These are phyloP conservation scores for Thunnus albacares DNA, from an alignment of 2,797 vertebrate species.

Conservation along the genomic window DNA sequence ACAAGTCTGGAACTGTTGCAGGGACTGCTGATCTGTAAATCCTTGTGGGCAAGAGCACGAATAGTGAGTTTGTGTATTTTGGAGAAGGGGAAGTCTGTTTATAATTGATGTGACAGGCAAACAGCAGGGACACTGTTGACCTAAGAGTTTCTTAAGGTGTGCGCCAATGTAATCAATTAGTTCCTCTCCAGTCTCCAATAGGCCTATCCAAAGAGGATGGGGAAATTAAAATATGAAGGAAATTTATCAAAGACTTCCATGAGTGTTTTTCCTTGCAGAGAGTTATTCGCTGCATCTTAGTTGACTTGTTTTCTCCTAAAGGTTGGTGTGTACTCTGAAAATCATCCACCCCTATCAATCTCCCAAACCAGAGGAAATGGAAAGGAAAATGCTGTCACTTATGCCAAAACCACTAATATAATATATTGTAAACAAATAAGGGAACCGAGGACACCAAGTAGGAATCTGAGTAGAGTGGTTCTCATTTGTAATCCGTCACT, in stretches of 20 bases:
- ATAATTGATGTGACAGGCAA: constrained; percentile 67
- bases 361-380: constrained; percentile 42
- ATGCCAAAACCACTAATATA: constrained; percentile 39
- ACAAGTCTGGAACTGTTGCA: constrained; percentile 17
- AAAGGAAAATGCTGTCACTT: constrained; percentile 34
- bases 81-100: constrained; percentile 57
- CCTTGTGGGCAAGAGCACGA: constrained; percentile 39
- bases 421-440: constrained; percentile 37
- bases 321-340: constrained; percentile 35
- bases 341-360: constrained; percentile 29
- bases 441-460: constrained; percentile 7
- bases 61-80: constrained; percentile 48
- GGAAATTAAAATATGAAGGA: constrained; percentile 45
- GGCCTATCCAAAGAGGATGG: constrained; percentile 31
- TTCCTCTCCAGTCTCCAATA: constrained; percentile 56
- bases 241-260: constrained; percentile 59
- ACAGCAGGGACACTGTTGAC: constrained; percentile 57
- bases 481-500: constrained; percentile 22
- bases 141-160: constrained; percentile 56
- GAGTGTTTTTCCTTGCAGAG: constrained; percentile 56
- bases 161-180: constrained; percentile 66
- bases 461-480: constrained; percentile 25
- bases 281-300: constrained; percentile 36
- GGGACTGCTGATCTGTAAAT: constrained; percentile 12
- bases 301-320: constrained; percentile 44